Base-by-base conservation (phyloP, 2,888 invertebrate species). In the Eupelmus urozonus region DNA sequence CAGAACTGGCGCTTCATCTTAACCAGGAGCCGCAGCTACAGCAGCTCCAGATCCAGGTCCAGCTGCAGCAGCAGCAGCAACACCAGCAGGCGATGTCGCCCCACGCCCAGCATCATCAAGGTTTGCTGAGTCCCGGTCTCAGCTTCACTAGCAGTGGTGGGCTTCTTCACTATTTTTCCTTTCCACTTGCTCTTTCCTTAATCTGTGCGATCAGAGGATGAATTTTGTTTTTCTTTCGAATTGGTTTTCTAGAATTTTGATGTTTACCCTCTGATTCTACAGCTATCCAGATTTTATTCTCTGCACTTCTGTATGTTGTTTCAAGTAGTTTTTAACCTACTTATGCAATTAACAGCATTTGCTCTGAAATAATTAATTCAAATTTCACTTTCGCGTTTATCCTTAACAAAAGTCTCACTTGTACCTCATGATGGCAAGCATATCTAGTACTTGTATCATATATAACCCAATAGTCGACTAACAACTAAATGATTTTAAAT, bases 11-110 rank as follows among this genome's bases (percentile, higher is more conserved):
- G 62, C 91, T 93, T 88, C 93, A 93, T 83, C 88, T 92, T 53
- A 93, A 91, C 84, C 92, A 92, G 77, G 93, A 93, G 83, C 92
- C 93, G 1, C 93, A 93, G 84, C 90, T 93, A 89, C 93, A 93
- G 83, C 93, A 93, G 84, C 85, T 93, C 65, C 94, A 94, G 88
- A 93, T 94, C 66, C 95, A 94, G 84, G 91, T 93, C 80, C 94
- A 95, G 84, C 94, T 94, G 83, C 92, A 93, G 62, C 84, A 85
- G 9, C 92, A 94, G 83, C 92, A 93, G 62, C 92, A 93, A 83
- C 92, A 93, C 20, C 84, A 85, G 3, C 65, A 84, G 0, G 81
- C 84, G 0, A 78, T 84, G 4, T 86, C 89, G 29, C 87, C 88
- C 0, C 88, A 87, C 76, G 88, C 87, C 18, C 85, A 84, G 66